Percentiles rank a stretch among this genome's conserved stretches.
phyloP scores from a whole-genome alignment of 2,113 vertebrate genomes.

The Suncus etruscus region DNA sequence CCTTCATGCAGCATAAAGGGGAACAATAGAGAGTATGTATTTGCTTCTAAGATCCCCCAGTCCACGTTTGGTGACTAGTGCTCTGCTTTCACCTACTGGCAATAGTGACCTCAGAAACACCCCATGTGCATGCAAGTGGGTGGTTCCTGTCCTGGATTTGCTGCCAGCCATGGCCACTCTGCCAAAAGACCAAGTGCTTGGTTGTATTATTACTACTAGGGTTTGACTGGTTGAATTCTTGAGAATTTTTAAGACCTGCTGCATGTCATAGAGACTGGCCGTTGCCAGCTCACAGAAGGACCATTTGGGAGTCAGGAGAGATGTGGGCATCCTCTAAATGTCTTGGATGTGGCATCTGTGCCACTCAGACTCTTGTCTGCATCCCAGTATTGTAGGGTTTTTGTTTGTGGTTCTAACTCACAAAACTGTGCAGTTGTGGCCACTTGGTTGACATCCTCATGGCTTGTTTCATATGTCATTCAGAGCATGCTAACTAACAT shows the following conservation, averaged over 20 bases:
- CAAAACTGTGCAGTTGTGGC: not conserved
- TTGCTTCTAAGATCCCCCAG: not conserved
- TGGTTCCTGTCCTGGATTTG: accelerated
- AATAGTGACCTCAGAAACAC: not conserved
- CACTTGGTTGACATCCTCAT: slow-evolving; percentile 25
- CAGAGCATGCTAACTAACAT: slow-evolving; percentile 46
- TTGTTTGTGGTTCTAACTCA: slow-evolving; percentile 19
- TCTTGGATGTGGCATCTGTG: not conserved
- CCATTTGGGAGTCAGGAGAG: not conserved
- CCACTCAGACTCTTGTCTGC: not conserved
- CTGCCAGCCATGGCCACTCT: not conserved
- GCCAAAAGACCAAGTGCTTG: not conserved
- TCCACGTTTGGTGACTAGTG: not conserved
- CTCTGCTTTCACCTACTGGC: not conserved
- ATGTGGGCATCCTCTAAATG: not conserved
- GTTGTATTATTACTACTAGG: not conserved
- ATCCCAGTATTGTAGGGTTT: not conserved
- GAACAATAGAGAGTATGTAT: not conserved
- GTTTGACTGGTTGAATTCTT: not conserved
- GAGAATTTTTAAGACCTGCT: not conserved
- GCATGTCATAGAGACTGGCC: not conserved
- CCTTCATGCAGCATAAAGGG: not conserved
- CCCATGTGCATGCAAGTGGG: not conserved
- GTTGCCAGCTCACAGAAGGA: not conserved
- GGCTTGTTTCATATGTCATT: slow-evolving; percentile 49